phyloP scores from a whole-genome alignment of 2,888 invertebrate species.

The Torymus tubicola region DNA sequence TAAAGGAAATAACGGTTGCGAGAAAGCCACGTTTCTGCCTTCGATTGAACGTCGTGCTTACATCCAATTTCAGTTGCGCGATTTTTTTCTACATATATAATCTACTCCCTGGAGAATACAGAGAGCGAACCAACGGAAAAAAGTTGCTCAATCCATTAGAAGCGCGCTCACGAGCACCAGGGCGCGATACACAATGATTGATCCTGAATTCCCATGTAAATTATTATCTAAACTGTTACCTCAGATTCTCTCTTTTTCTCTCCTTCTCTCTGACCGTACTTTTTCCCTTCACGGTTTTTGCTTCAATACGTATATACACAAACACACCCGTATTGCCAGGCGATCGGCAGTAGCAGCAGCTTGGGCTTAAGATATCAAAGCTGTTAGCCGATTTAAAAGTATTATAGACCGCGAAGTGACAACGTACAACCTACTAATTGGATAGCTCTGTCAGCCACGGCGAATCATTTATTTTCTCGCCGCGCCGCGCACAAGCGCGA shows the following conservation, averaged over 20 bases:
- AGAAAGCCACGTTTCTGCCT: no score
- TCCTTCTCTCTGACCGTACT: not conserved
- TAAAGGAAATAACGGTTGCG: no score
- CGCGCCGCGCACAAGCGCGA: not conserved
- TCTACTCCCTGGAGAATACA: not conserved
- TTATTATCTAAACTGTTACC: constrained; percentile 38
- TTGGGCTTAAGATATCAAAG: constrained; percentile 51
- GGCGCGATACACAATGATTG: constrained; percentile 11
- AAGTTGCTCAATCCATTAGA: constrained; percentile 22
- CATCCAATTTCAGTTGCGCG: not conserved
- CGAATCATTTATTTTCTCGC: constrained; percentile 58
- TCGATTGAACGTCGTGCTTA: no score
- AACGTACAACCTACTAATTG: constrained; percentile 58
- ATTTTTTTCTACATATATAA: not conserved
- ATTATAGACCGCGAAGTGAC: constrained; percentile 47
- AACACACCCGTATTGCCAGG: not conserved
- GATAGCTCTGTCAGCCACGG: constrained; percentile 54
- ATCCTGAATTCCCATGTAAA: constrained; percentile 49
- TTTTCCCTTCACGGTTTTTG: not conserved
- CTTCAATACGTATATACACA: not conserved
- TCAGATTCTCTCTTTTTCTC: not conserved
- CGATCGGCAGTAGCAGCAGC: not conserved
- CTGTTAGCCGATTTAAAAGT: constrained; percentile 45
- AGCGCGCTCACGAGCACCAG: not conserved
- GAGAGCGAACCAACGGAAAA: not conserved